Evolutionary conservation across 1,140 invertebrate genomes (phyloP).

Genomic region (Ptiloglossa arizonensis): DNA sequence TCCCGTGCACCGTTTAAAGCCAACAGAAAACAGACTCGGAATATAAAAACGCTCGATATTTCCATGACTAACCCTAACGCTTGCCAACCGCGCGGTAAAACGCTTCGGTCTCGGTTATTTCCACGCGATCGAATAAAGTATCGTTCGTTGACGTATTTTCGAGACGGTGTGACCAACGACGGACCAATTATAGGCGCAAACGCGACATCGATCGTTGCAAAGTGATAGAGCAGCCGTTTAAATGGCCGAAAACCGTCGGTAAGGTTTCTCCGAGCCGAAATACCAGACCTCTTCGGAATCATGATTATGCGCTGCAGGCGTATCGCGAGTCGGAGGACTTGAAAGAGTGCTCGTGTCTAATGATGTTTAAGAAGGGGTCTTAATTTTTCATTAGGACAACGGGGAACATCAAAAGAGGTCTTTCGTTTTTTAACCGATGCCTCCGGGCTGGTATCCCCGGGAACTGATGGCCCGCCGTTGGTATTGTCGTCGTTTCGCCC

Average conservation of each 20-base stretch:
- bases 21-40: no score
- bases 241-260: not conserved
- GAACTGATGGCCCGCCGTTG: conserved; percentile 52
- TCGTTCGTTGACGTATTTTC: no score
- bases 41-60: no score
- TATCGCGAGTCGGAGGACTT: conserved; percentile 55
- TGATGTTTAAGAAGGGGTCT: conserved; percentile 82
- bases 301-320: conserved; percentile 61
- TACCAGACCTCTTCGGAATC: conserved; percentile 14
- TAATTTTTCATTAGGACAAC: conserved; percentile 81
- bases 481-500: conserved; percentile 64
- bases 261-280: conserved; percentile 1
- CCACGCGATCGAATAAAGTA: not conserved
- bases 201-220: no score
- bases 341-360: conserved; percentile 78
- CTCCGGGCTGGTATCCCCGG: conserved; percentile 69
- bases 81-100: no score
- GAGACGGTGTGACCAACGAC: no score
- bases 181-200: no score
- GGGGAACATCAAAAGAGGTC: conserved; percentile 78
- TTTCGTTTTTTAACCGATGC: conserved; percentile 79
- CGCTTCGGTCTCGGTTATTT: no score
- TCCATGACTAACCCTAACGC: no score
- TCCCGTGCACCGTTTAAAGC: no score
- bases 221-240: no score